Percentiles rank a stretch among this genome's conserved stretches.
Evolutionary conservation across 92 coral and sea anemone species (phyloP).

Genomic region (Paramuricea clavata): DNA sequence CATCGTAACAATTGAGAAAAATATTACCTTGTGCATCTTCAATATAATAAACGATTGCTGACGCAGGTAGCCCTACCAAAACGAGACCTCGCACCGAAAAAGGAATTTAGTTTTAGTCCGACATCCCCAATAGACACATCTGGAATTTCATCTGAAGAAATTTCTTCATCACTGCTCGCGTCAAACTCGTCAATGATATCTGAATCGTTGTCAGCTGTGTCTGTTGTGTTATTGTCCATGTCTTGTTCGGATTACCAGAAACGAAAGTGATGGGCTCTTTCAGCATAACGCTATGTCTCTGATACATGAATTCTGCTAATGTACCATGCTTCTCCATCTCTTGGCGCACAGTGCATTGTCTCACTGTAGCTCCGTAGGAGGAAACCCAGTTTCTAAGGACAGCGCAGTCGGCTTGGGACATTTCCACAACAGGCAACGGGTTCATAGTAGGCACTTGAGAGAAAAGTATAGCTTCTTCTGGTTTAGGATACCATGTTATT

Average conservation of each 20-base stretch:
- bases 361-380: constrained; percentile 65
- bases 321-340: constrained; percentile 73
- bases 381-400: constrained; percentile 57
- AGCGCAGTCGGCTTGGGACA: constrained; percentile 52
- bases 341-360: constrained; percentile 61
- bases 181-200: no score
- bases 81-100: constrained; percentile 69
- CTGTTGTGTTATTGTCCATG: constrained; percentile 52
- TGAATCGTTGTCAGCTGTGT: constrained; percentile 42
- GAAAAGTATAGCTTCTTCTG: constrained; percentile 50
- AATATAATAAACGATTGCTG: constrained; percentile 67
- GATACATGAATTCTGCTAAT: constrained; percentile 72
- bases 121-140: constrained; percentile 63
- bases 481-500: constrained; percentile 71
- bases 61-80: constrained; percentile 74
- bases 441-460: no score
- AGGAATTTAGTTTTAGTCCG: constrained; percentile 69
- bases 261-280: constrained; percentile 39
- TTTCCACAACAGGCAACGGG: constrained; percentile 43
- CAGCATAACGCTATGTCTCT: constrained; percentile 58
- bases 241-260: constrained; percentile 14
- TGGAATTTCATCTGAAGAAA: no score
- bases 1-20: no score
- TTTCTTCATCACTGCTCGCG: constrained; percentile 21
- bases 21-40: no score